Evolutionary conservation across 1,140 invertebrate species (phyloP).

Genomic region (Cephus cinctus): DNA sequence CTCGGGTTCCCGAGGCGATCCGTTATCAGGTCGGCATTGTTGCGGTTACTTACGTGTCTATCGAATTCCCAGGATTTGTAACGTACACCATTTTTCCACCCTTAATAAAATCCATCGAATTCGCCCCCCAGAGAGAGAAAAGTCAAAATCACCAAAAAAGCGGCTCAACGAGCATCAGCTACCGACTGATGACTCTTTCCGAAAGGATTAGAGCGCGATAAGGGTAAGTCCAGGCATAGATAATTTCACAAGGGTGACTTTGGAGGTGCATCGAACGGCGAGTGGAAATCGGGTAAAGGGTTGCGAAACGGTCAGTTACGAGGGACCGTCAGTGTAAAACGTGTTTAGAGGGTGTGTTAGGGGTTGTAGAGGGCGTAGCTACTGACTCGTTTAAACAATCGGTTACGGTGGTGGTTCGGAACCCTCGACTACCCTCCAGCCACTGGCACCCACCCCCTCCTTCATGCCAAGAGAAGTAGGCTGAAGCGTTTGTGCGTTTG

Average conservation of each 20-base stretch:
- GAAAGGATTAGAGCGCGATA: background rate
- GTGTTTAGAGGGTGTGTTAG: conserved; percentile 2
- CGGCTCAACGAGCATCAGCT: background rate
- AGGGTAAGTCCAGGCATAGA: background rate
- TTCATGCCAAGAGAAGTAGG: no score
- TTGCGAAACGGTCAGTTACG: background rate
- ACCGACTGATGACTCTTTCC: background rate
- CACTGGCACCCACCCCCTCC: no score
- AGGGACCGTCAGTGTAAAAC: background rate
- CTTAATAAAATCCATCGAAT: no score
- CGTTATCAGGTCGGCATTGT: conserved; percentile 49
- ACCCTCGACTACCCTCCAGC: no score
- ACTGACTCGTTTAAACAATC: conserved; percentile 20
- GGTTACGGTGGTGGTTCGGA: no score
- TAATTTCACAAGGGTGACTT: background rate
- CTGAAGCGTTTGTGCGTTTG: conserved; percentile 3
- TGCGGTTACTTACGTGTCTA: conserved; percentile 44
- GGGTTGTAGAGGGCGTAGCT: conserved; percentile 11
- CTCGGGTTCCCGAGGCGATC: conserved; percentile 51
- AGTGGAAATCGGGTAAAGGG: no score
- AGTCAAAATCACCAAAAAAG: no score
- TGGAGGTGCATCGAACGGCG: background rate
- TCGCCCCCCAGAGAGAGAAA: background rate
- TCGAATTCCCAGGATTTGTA: conserved; percentile 14
- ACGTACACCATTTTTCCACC: background rate